Evolutionary conservation across 2,888 invertebrate species (phyloP).

Genomic region (Tridacna gigas): DNA sequence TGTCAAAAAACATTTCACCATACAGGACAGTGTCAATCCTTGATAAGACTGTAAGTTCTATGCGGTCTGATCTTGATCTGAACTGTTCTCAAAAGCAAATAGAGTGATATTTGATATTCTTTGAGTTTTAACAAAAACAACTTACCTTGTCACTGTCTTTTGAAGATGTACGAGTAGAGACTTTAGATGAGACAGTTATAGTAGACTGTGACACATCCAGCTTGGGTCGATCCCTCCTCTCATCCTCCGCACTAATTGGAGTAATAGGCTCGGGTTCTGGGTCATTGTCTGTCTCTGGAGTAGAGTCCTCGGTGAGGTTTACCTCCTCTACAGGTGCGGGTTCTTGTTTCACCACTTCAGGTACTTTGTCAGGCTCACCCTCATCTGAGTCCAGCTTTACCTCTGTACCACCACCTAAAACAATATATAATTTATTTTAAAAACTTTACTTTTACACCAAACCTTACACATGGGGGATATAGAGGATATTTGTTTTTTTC

Average conservation of each 20-base stretch:
- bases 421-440: neutral
- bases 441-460: too few relatives aligned
- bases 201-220: constrained; percentile 70
- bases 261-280: constrained; percentile 29
- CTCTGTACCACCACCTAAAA: constrained; percentile 71
- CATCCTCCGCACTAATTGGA: constrained; percentile 52
- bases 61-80: too few relatives aligned
- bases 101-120: too few relatives aligned
- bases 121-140: too few relatives aligned
- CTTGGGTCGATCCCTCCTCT: constrained; percentile 69
- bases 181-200: constrained; percentile 61
- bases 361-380: constrained; percentile 64
- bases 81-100: too few relatives aligned
- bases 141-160: constrained; percentile 61
- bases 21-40: too few relatives aligned
- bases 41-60: too few relatives aligned
- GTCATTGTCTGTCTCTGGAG: constrained; percentile 31
- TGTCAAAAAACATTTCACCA: too few relatives aligned
- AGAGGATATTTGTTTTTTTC: too few relatives aligned
- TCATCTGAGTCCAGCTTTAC: constrained; percentile 76
- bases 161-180: constrained; percentile 40
- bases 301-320: neutral
- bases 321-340: constrained; percentile 29
- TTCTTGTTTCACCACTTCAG: constrained; percentile 54
- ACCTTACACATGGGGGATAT: too few relatives aligned